Conservation (phyloP, 2,113 vertebrate genomes). For the Australoheros scitulus region DNA sequence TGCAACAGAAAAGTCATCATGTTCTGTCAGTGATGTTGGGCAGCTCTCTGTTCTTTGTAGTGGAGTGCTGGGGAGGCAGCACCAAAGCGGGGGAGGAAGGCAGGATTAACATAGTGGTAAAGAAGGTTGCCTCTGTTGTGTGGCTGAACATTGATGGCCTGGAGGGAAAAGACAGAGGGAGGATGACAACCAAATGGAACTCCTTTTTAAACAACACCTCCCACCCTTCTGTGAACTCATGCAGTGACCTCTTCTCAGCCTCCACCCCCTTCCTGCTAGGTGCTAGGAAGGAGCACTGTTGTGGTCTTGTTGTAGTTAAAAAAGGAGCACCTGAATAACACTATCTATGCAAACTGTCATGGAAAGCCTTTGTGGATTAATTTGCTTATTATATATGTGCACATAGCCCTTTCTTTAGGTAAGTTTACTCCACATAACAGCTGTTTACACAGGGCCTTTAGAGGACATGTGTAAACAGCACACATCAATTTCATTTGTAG, state of each 20-base stretch:
- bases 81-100: constrained; percentile 53
- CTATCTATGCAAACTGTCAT: neutral
- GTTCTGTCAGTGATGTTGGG: constrained; percentile 34
- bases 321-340: neutral
- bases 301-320: neutral
- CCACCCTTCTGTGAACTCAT: constrained; percentile 39
- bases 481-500: neutral
- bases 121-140: constrained; percentile 71
- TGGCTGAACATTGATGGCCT: constrained; percentile 55
- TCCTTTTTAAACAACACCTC: constrained; percentile 49
- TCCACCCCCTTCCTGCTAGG: constrained; percentile 5
- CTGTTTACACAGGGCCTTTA: fast-evolving
- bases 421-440: neutral
- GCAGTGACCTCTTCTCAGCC: neutral
- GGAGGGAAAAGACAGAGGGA: constrained; percentile 59
- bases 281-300: constrained; percentile 17
- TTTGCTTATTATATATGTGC: neutral
- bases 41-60: constrained; percentile 60
- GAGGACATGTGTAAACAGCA: neutral
- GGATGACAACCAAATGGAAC: constrained; percentile 60
- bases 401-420: neutral
- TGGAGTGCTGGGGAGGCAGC: constrained; percentile 47
- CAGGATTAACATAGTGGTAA: constrained; percentile 72
- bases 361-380: neutral
- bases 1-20: constrained; percentile 21